phyloP scores from a whole-genome alignment of 2,888 invertebrate genomes.

The Agrotis exclamationis region DNA sequence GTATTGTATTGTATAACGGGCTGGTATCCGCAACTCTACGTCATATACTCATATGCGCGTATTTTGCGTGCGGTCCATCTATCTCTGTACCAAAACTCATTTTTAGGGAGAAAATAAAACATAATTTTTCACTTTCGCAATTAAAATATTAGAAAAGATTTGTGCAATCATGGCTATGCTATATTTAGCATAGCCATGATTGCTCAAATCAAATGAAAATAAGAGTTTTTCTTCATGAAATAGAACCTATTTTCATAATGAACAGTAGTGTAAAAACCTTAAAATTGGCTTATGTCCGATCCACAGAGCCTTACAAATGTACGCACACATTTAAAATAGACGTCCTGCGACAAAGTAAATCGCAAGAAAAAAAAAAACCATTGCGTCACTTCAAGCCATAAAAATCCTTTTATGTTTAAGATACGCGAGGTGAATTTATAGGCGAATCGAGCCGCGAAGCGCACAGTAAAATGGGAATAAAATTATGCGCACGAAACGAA shows the following conservation, averaged over 20 bases:
- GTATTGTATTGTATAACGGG: too few relatives aligned
- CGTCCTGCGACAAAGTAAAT: slow-evolving; percentile 6
- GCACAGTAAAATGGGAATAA: slow-evolving; percentile 34
- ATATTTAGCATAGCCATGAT: too few relatives aligned
- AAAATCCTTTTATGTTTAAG: slow-evolving; percentile 54
- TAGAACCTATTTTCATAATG: neutral
- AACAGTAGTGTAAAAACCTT: too few relatives aligned
- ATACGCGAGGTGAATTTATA: slow-evolving; percentile 53
- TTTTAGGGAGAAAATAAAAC: too few relatives aligned
- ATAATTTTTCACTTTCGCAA: too few relatives aligned
- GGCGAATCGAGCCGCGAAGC: slow-evolving; percentile 32
- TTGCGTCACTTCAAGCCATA: slow-evolving; percentile 42
- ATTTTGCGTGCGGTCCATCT: too few relatives aligned
- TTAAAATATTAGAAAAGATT: neutral
- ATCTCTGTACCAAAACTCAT: too few relatives aligned
- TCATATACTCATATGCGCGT: too few relatives aligned
- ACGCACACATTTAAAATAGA: neutral
- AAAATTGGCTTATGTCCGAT: too few relatives aligned
- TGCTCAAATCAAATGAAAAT: too few relatives aligned
- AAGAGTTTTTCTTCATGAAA: neutral
- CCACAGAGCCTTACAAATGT: neutral
- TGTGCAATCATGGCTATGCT: neutral
- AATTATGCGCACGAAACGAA: slow-evolving; percentile 28
- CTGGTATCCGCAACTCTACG: too few relatives aligned
- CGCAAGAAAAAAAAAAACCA: slow-evolving; percentile 23